Conservation (phyloP, 2,888 invertebrate genomes). For the Drosophila meridiana region DNA sequence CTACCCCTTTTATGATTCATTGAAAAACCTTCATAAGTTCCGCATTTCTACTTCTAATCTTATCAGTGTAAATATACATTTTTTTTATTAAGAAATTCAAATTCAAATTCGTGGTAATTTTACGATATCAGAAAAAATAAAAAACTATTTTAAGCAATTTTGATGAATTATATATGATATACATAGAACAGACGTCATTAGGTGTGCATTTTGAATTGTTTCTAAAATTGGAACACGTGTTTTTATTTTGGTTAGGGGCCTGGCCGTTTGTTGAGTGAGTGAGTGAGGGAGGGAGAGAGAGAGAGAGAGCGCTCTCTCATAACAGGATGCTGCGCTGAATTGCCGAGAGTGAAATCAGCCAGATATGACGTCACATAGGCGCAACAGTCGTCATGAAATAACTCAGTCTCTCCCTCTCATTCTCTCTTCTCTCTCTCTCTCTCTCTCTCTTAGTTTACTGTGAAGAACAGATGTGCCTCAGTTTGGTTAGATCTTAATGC, state of each 20-base stretch:
- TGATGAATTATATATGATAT: background rate
- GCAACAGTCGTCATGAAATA: conserved; percentile 19
- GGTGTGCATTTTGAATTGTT: background rate
- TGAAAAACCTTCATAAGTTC: background rate
- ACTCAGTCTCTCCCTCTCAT: background rate
- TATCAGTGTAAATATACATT: background rate
- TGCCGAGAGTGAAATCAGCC: background rate
- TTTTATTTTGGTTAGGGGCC: conserved; percentile 37
- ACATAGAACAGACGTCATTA: conserved; percentile 2
- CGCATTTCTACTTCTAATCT: background rate
- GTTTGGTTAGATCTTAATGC: background rate
- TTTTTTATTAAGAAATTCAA: background rate
- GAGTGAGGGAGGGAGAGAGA: background rate
- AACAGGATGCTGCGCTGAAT: conserved; percentile 44
- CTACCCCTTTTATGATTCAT: background rate
- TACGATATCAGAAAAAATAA: background rate
- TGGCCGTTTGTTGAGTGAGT: conserved; percentile 30
- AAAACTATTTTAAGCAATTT: background rate
- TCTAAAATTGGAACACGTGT: conserved; percentile 56
- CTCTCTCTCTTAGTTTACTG: background rate
- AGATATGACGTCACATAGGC: conserved; percentile 23
- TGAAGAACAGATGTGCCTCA: background rate
- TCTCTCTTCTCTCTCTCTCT: background rate
- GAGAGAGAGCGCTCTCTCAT: background rate
- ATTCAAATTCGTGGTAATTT: background rate